These are phyloP conservation scores for Silurus asotus DNA, from an alignment of 2,113 vertebrate species.

Conservation along the genomic window DNA sequence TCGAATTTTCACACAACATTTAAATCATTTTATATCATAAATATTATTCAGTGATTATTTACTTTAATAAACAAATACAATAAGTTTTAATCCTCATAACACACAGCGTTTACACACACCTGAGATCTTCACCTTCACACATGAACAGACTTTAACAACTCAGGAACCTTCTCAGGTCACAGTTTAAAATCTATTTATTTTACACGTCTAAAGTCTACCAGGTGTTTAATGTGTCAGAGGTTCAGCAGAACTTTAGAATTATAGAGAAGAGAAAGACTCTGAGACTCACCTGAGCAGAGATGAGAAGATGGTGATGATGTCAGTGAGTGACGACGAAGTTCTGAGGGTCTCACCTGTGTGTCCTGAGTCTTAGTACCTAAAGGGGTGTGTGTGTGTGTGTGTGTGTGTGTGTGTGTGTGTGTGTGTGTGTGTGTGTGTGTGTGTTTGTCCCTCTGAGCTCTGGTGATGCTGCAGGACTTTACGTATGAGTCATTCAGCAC, in stretches of 20 bases:
- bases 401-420: no score
- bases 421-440: background rate
- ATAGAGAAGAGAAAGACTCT: background rate
- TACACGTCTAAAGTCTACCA: background rate
- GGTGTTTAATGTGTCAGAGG: background rate
- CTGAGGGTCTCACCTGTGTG: slow-evolving; percentile 19
- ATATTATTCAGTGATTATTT: background rate
- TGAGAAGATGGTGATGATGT: background rate
- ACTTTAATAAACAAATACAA: background rate
- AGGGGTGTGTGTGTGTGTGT: background rate
- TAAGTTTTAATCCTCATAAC: background rate
- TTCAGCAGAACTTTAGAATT: background rate
- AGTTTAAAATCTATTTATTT: background rate
- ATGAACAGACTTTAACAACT: background rate
- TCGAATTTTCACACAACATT: background rate
- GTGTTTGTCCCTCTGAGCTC: background rate
- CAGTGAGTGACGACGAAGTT: background rate
- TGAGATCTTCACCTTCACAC: background rate
- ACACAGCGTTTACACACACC: background rate
- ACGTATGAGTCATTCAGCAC: background rate
- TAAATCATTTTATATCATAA: background rate
- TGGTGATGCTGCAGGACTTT: slow-evolving; percentile 18
- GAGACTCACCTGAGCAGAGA: background rate
- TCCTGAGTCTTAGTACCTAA: background rate
- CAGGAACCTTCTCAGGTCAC: background rate